phyloP scores from a whole-genome alignment of 2,888 invertebrate species.

The Arenicola marina region DNA sequence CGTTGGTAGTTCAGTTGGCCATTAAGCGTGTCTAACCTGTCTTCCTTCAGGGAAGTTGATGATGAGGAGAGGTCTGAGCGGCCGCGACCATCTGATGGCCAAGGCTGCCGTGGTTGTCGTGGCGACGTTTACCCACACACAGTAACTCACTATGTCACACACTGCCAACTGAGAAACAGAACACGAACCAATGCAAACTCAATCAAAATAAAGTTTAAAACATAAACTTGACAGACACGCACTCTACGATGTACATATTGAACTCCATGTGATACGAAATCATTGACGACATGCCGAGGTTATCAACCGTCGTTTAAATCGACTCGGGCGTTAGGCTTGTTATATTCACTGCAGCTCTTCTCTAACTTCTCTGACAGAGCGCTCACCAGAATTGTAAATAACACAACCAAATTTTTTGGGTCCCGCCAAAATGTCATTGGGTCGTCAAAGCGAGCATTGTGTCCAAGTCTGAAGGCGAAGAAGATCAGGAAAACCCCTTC shows the following conservation, averaged over 20 bases:
- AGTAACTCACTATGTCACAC: conserved; percentile 50
- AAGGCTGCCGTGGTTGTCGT: conserved; percentile 24
- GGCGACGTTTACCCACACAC: conserved; percentile 45
- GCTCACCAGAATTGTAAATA: conserved; percentile 56
- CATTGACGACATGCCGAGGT: no score
- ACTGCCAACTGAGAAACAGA: conserved; percentile 45
- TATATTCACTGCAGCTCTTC: no score
- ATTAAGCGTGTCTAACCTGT: conserved; percentile 40
- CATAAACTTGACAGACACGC: background rate
- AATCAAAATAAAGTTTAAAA: no score
- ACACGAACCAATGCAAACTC: no score
- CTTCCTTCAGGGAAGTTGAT: conserved; percentile 56
- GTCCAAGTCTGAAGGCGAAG: conserved; percentile 55
- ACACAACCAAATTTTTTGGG: conserved; percentile 58
- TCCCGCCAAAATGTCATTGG: conserved; percentile 57
- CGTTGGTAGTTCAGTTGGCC: background rate
- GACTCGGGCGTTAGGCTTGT: no score
- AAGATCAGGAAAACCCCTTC: conserved; percentile 55
- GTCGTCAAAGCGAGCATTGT: conserved; percentile 51
- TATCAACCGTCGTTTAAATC: no score
- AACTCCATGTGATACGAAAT: no score
- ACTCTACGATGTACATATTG: background rate
- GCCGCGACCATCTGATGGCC: conserved; percentile 60
- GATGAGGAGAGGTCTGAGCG: conserved; percentile 60
- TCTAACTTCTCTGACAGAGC: no score